Conservation (phyloP, 2,888 invertebrate genomes). For the Diadegma fenestrale region DNA sequence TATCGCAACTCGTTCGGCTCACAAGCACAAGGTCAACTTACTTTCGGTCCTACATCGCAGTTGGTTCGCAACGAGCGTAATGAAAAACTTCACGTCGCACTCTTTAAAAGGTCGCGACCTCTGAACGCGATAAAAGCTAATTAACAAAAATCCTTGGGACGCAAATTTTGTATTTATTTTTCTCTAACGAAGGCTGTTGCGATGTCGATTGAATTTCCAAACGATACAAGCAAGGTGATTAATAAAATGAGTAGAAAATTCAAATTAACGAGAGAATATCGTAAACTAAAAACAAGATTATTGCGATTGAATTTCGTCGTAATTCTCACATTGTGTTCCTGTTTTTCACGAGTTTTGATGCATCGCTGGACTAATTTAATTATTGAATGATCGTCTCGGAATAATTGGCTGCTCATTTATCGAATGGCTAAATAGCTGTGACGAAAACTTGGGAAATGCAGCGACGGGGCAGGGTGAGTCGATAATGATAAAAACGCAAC, state of each 20-base stretch:
- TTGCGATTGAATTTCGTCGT: neutral
- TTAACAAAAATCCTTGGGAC: conserved; percentile 6
- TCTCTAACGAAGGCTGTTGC: neutral
- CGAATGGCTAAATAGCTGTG: neutral
- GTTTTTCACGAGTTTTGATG: neutral
- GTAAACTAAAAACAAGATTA: too few species aligned
- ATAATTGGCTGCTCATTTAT: neutral
- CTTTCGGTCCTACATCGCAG: neutral
- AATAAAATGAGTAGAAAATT: neutral
- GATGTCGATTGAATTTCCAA: neutral
- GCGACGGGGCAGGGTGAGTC: neutral
- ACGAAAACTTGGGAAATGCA: too few species aligned
- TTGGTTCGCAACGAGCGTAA: neutral
- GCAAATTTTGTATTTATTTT: neutral
- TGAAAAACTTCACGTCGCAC: conserved; percentile 27
- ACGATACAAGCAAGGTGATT: neutral
- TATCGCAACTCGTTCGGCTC: neutral
- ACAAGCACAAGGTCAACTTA: conserved; percentile 3
- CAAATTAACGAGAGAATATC: neutral
- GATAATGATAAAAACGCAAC: neutral
- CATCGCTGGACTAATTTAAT: neutral
- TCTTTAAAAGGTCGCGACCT: conserved; percentile 1
- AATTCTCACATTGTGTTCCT: neutral
- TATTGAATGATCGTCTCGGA: neutral
- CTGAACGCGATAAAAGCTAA: neutral